These are phyloP conservation scores for Coturnix japonica DNA, from an alignment of 2,113 vertebrate species.

Conservation along the genomic window DNA sequence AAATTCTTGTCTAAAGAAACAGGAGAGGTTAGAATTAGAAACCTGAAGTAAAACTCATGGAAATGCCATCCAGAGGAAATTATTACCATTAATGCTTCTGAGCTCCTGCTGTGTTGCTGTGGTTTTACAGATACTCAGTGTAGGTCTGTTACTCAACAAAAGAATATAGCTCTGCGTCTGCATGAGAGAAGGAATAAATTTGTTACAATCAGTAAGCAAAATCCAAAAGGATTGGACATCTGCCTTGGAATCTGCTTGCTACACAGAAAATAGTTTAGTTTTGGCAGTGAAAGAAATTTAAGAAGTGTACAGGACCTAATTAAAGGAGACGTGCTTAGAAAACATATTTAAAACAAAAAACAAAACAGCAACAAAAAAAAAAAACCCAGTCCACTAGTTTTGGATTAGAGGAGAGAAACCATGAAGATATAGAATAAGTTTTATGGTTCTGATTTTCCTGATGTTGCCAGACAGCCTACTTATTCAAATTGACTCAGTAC, in stretches of 20 bases:
- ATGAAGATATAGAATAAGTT: not conserved
- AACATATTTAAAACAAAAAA: not conserved
- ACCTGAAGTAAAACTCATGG: not conserved
- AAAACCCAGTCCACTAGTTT: not conserved
- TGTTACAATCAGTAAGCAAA: constrained; percentile 54
- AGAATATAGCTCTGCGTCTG: constrained; percentile 47
- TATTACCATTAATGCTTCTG: not conserved
- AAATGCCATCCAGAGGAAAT: not conserved
- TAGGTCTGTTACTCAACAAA: constrained; percentile 52
- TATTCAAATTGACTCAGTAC: not conserved
- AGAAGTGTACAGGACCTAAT: constrained; percentile 47
- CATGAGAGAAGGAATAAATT: constrained; percentile 48
- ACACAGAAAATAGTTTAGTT: constrained; percentile 55
- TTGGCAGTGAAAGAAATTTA: constrained; percentile 58
- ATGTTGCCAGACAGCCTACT: not conserved
- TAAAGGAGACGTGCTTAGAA: constrained; percentile 61
- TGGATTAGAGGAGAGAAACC: not conserved
- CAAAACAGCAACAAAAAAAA: not conserved
- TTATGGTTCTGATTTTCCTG: not conserved
- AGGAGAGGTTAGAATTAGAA: not conserved
- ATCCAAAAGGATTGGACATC: constrained; percentile 64
- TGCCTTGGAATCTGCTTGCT: constrained; percentile 59
- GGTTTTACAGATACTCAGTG: not conserved
- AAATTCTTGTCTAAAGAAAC: not conserved
- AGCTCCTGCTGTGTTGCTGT: not conserved